These are phyloP conservation scores for Ooceraea biroi DNA, from an alignment of 1,140 invertebrate genomes.

Conservation along the genomic window DNA sequence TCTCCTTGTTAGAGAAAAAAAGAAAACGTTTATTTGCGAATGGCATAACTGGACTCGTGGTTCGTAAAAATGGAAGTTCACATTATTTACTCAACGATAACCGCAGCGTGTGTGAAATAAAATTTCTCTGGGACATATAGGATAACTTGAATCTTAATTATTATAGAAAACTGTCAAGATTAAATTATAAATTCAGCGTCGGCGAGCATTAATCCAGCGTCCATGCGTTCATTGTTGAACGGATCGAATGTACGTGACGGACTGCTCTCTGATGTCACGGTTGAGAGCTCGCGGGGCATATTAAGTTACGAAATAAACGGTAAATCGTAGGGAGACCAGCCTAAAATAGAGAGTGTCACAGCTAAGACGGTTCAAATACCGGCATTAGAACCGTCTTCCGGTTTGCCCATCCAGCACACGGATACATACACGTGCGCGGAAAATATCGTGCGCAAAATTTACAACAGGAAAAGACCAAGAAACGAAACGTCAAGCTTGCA, in stretches of 20 bases:
- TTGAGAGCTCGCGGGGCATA: conserved; percentile 65
- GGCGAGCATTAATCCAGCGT: neutral
- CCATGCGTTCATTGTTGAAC: neutral
- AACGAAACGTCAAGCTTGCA: conserved; percentile 1
- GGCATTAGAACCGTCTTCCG: conserved; percentile 62
- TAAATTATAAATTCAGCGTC: neutral
- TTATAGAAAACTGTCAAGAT: neutral
- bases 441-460: neutral
- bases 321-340: conserved; percentile 66
- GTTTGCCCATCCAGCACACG: conserved; percentile 6
- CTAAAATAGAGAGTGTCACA: conserved; percentile 69
- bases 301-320: conserved; percentile 74
- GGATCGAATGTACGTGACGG: conserved; percentile 7
- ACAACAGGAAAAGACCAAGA: neutral
- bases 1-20: no score
- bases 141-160: neutral
- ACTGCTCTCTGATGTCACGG: conserved; percentile 55
- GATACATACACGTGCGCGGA: neutral
- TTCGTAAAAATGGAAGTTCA: neutral
- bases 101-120: neutral
- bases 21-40: conserved; percentile 4
- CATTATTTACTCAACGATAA: neutral
- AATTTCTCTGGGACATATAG: neutral
- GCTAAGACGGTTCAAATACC: conserved; percentile 63
- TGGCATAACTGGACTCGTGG: neutral